Evolutionary conservation across 2,888 invertebrate species (phyloP).

Genomic region (Eupithecia exiguata): DNA sequence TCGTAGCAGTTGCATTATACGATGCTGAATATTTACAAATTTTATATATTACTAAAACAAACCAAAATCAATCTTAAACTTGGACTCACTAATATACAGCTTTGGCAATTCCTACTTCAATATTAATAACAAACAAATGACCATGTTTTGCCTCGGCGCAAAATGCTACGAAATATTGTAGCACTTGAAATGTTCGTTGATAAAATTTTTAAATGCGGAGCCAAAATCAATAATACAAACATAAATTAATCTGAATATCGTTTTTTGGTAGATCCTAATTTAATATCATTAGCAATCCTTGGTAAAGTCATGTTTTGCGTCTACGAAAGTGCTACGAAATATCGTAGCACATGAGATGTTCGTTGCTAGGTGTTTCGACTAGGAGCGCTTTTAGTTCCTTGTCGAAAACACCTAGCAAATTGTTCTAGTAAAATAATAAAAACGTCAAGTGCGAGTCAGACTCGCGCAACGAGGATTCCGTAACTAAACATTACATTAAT

Average conservation of each 20-base stretch:
- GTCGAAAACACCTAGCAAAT: too few species aligned
- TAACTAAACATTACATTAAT: too few species aligned
- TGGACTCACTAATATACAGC: background rate
- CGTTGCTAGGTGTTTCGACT: background rate
- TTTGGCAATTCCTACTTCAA: background rate
- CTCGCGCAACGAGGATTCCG: too few species aligned
- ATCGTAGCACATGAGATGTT: background rate
- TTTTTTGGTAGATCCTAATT: background rate
- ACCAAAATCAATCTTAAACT: background rate
- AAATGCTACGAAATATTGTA: background rate
- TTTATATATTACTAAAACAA: too few species aligned
- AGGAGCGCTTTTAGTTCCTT: background rate
- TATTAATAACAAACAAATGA: background rate
- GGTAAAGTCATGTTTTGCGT: background rate
- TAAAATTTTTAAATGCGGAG: background rate
- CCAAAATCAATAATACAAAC: background rate
- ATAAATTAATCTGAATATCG: background rate
- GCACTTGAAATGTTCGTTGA: background rate
- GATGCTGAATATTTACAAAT: too few species aligned
- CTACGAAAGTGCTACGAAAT: constrained; percentile 3
- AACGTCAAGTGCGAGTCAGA: too few species aligned
- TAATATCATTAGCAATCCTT: background rate
- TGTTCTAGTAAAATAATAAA: too few species aligned
- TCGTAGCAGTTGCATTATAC: background rate
- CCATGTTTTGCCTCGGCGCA: background rate